These are phyloP conservation scores for Oncorhynchus kisutch DNA, from an alignment of 2,113 vertebrate species.

Conservation along the genomic window DNA sequence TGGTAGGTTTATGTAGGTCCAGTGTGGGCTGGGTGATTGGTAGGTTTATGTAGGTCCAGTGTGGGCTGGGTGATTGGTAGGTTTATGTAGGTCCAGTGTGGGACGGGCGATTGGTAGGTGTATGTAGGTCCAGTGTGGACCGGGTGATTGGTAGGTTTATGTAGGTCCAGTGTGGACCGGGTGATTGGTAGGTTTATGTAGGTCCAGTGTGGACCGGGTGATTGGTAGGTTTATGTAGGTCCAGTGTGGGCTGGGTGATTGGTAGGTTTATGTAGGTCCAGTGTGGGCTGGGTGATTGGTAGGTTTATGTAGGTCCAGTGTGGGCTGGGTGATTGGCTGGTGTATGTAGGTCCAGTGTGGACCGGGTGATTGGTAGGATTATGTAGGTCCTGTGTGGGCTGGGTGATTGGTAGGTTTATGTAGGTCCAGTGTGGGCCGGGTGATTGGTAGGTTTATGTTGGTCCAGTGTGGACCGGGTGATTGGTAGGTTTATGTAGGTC, in stretches of 20 bases:
- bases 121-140: constrained; percentile 18
- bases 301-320: constrained; percentile 29
- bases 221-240: constrained; percentile 35
- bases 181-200: constrained; percentile 32
- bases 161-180: constrained; percentile 39
- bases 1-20: constrained; percentile 36
- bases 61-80: constrained; percentile 31
- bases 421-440: background rate
- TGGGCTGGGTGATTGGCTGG: constrained; percentile 24
- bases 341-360: constrained; percentile 15
- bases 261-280: constrained; percentile 13
- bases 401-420: constrained; percentile 22
- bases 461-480: constrained; percentile 41
- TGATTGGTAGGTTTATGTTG: constrained; percentile 37
- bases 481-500: constrained; percentile 26
- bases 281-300: constrained; percentile 29
- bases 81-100: constrained; percentile 30
- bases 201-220: background rate
- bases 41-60: constrained; percentile 22
- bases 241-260: constrained; percentile 37
- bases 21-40: constrained; percentile 35
- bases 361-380: constrained; percentile 29
- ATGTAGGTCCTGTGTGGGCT: constrained; percentile 39
- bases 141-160: constrained; percentile 32
- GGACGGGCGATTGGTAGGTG: constrained; percentile 19